Evolutionary conservation across 2,797 vertebrate species (phyloP), one percentile per base, ranked within the genome.

Genomic region (Sebastes minor): DNA sequence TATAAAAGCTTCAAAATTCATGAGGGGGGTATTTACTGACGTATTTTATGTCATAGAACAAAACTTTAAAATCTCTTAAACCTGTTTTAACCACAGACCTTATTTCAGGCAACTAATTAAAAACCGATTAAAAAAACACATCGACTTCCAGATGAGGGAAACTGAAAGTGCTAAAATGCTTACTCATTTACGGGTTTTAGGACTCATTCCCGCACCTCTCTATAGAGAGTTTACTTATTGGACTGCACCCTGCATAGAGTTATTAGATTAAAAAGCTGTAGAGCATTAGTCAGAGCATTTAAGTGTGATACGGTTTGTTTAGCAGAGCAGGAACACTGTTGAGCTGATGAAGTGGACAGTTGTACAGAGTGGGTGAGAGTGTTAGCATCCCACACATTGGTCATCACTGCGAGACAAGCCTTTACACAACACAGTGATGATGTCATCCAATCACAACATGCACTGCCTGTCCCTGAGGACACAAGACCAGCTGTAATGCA

Each of bases 401-500:
- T 87, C 78, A 82, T 85, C 73, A 20, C 55, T 69, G 65, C 53
- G 35, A 25, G 71, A 86, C 56, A 75, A 73, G 74, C 60, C 66
- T 86, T 90, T 88, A 80, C 81, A 87, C 81, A 86, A 78, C 73
- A 22, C 59, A 38, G n/a, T 5, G 42, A 76, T 92, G 90, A 89
- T 84, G 86, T 92, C 86, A 92, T 76, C 60, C 38, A 60, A 63
- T 66, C 82, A 71, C 76, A 81, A 81, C 87, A 61, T 85, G 81
- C 62, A 35, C 84, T n/a, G 82, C 80, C 81, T 86, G 76, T 87
- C 83, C 76, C 55, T 1, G 46, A 84, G 67, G 86, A 87, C 86
- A 89, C 82, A 71, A 46, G 86, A 78, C 86, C 91, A 91, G 86
- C 90, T 93, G 91, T 76, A 56, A 56, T 64, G 64, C 65, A 76